Evolutionary conservation across 2,797 vertebrate species (phyloP).

Genomic region (Channallabes apus): DNA sequence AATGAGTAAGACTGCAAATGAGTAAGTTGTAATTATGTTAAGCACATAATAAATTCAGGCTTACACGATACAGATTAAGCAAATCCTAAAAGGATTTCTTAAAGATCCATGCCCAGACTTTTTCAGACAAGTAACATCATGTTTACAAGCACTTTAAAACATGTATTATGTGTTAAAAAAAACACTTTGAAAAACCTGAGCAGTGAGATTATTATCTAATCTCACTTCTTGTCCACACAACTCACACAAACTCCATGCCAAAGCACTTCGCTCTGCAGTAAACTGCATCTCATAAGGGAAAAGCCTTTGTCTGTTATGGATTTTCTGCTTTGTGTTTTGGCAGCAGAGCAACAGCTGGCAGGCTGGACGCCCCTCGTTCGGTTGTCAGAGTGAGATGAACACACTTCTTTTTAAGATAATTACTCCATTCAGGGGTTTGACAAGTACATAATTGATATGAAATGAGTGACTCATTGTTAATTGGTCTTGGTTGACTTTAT

Average conservation of each 20-base stretch:
- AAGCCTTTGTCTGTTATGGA: slow-evolving; percentile 47
- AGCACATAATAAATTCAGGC: neutral
- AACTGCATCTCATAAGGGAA: slow-evolving; percentile 31
- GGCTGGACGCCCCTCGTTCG: slow-evolving; percentile 51
- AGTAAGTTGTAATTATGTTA: neutral
- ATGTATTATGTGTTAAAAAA: neutral
- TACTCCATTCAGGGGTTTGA: slow-evolving; percentile 57
- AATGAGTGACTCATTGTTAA: slow-evolving; percentile 52
- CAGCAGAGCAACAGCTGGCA: slow-evolving; percentile 58
- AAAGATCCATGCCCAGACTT: neutral
- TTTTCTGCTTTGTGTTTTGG: slow-evolving; percentile 57
- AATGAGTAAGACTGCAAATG: neutral
- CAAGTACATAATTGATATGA: slow-evolving; percentile 59
- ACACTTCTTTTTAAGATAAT: slow-evolving; percentile 58
- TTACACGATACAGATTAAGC: neutral
- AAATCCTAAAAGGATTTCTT: neutral
- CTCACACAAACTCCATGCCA: slow-evolving; percentile 21
- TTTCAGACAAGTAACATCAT: slow-evolving; percentile 1
- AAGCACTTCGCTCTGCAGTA: slow-evolving; percentile 28
- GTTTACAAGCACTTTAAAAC: slow-evolving; percentile 4
- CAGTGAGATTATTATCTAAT: slow-evolving; percentile 23
- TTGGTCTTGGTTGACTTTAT: slow-evolving; percentile 48
- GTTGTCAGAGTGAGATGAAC: slow-evolving; percentile 53
- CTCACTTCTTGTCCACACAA: slow-evolving; percentile 19
- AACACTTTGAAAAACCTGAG: slow-evolving; percentile 15